Conservation (phyloP, 2,888 invertebrate genomes). For the Pachliopta kotzebuea region DNA sequence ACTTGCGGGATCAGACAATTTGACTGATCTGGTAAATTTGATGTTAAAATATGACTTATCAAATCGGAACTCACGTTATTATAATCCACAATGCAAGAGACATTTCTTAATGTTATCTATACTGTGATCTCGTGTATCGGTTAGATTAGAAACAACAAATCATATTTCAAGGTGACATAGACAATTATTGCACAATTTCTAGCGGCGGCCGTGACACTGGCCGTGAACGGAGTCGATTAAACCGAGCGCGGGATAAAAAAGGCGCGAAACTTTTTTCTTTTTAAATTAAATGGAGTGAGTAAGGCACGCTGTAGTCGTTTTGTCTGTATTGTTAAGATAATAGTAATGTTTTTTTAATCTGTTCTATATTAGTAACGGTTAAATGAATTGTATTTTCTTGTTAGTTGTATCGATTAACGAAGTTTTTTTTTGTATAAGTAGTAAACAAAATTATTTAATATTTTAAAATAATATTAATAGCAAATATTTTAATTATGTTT, state of each 20-base stretch:
- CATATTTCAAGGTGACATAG: conserved; percentile 14
- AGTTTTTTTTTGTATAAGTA: neutral
- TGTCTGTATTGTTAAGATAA: conserved; percentile 4
- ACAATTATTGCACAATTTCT: conserved; percentile 8
- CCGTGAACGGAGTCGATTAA: conserved; percentile 31
- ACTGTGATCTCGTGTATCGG: neutral
- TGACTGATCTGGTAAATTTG: too few species aligned
- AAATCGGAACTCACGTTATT: neutral
- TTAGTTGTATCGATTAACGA: neutral
- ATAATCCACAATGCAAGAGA: neutral
- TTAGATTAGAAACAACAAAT: conserved; percentile 8
- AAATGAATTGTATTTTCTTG: neutral
- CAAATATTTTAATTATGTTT: too few species aligned
- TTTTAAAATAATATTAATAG: too few species aligned
- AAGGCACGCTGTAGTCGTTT: conserved; percentile 1
- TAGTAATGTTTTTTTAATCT: conserved; percentile 5
- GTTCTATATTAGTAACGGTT: conserved; percentile 1
- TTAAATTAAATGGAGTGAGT: conserved; percentile 9
- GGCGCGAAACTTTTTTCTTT: conserved; percentile 6
- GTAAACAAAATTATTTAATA: neutral
- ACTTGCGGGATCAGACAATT: too few species aligned
- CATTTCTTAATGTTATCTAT: neutral
- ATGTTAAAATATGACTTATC: too few species aligned
- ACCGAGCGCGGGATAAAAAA: conserved; percentile 30
- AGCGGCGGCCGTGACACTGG: conserved; percentile 17